Base-by-base conservation (phyloP, 1,140 invertebrate species). In the Platyscapa corneri region DNA sequence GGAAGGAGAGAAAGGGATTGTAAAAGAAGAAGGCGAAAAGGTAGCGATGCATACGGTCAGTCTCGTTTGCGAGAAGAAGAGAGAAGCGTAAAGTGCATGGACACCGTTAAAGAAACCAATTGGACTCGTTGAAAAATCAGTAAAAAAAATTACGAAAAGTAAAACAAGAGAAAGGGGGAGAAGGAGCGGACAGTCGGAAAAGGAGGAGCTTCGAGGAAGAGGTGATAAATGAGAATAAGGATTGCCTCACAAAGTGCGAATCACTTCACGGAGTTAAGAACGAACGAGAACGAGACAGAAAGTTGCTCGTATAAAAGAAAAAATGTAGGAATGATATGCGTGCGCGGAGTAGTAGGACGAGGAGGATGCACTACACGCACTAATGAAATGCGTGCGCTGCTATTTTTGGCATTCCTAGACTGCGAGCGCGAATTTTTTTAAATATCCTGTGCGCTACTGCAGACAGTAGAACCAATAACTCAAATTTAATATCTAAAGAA, bases 191-290 rank as follows among this genome's bases (percentile, higher is more conserved):
- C 84, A 88, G 86, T 88, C 88, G 88, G 89, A 87, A 88, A 89
- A 90, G 88, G 85, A 88, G 86, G 82, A 89, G 87, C 84, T 30
- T 3, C 82, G 49, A 83, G 86, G 60, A 82, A 89, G 89, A 91
- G 89, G 91, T 92, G 91, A 92, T 92, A 91, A 92, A 92, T 92
- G 89, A 88, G 89, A 91, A 90, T 90, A 89, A 92, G 89, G 88
- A 91, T 92, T 91, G 91, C 90, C 89, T 88, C 88, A 89, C 89
- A 91, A 90, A 46, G 90, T 91, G 89, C 90, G 91, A 91, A 77
- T n/a, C 27, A 60, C 0, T 39, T 18, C 16, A n/a, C 23, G n/a
- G 12, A 3, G 7, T 7, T 1, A 39, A 23, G 64, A 30, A 27
- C 34, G 72, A 64, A 64, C 20, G 67, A 56, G 49, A 74, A 16